Evolutionary conservation across 2,797 vertebrate species (phyloP), one percentile per base, ranked within the genome.

Genomic region (Pseudochirops cupreus): DNA sequence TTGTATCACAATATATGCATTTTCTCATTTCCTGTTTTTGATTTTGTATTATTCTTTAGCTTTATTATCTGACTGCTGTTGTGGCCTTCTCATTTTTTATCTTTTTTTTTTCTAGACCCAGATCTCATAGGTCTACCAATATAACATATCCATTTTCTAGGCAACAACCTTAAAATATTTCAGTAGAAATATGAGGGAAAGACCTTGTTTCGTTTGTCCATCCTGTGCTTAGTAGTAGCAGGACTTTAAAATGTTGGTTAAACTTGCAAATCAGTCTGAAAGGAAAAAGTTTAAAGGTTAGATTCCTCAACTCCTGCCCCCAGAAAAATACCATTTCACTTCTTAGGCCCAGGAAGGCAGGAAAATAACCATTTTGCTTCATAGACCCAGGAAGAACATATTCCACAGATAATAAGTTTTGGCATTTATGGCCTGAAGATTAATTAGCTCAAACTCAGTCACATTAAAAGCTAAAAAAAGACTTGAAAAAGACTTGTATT

Each of bases 181-280:
- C 91, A 92, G 97, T 92, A 96, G 57, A 96, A 95, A 91, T 94
- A 26, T 95, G 82, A 94, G 89, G 54, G 93, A 59, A 54, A 94
- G 90, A 39, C 29, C 50, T 33, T n/a, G 58, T 93, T 91, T 59
- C 31, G 5, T 95, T 97, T 82, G 39, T 90, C 10, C 24, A 59
- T 89, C 94, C 97, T 93, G 39, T 95, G 95, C 91, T 95, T 95
- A 67, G 16, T 90, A 87, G 39, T 33, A 92, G 10, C 94, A 93
- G 90, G 57, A 93, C 96, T 92, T 90, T 56, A 26, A 29, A 5
- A 59, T 59, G 90, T 94, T 92, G 87, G 95, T 92, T 74, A 95
- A 94, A 96, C 21, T 91, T 93, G 93, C 90, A 97, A 96, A 97
- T 91, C 90, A 92, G 12, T 87, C 39, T 87, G 74, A 50, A 94